These are phyloP conservation scores for Aegithalos caudatus DNA, from an alignment of 2,113 vertebrate species.

Conservation along the genomic window DNA sequence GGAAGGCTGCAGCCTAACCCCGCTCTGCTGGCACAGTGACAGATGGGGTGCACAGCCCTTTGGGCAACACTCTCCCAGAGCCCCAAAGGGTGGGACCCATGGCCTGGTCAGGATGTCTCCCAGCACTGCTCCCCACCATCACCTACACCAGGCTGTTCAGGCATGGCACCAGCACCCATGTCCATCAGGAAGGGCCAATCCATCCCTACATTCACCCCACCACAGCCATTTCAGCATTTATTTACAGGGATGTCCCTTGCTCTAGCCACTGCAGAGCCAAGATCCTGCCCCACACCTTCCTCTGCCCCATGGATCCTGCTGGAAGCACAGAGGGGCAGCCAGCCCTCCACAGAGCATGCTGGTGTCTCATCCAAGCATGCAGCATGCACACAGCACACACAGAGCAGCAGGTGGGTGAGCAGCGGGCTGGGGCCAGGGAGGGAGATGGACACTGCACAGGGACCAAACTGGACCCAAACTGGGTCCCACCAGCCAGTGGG, in stretches of 20 bases:
- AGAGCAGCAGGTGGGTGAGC: background rate
- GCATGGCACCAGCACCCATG: background rate
- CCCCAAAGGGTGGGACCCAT: rapidly evolving
- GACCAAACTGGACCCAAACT: background rate
- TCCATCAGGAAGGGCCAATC: rapidly evolving
- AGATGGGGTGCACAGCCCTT: rapidly evolving
- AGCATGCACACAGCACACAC: conserved; percentile 57
- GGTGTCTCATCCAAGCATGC: background rate
- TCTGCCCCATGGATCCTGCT: background rate
- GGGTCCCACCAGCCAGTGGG: background rate
- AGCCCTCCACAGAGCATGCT: background rate
- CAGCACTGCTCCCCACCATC: background rate
- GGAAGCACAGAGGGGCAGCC: background rate
- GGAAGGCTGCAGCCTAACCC: background rate
- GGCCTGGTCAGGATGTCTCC: background rate
- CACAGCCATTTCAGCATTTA: background rate
- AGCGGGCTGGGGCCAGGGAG: background rate
- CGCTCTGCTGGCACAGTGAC: rapidly evolving
- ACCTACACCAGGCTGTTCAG: background rate
- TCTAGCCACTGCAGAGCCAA: background rate
- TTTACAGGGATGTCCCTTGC: background rate
- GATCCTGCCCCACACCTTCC: background rate
- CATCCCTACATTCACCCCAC: background rate
- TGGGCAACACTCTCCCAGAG: background rate
- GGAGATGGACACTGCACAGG: background rate